A percentile compares a stretch with the other conserved stretches of the same genome.
Evolutionary conservation across 2,113 vertebrate genomes (phyloP).

Genomic region (Zosterops borbonicus): DNA sequence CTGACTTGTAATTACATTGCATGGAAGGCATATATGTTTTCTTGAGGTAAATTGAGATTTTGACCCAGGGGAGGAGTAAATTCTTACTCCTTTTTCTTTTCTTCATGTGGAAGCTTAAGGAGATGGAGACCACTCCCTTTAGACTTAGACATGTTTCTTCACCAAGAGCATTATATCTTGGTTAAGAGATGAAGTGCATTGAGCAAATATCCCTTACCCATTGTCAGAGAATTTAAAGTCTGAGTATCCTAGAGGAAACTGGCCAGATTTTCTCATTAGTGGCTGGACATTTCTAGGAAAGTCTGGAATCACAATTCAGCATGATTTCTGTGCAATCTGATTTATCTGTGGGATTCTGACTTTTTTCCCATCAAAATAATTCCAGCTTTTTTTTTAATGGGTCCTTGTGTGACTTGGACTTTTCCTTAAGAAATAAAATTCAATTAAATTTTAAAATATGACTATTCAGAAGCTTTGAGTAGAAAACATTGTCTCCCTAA

Average conservation of each 20-base stretch:
- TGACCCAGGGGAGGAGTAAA: constrained; percentile 10
- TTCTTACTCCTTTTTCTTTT: not conserved
- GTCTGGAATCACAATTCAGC: not conserved
- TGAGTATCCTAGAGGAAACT: not conserved
- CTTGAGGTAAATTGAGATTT: constrained; percentile 14
- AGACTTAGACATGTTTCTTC: not conserved
- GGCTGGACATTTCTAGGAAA: not conserved
- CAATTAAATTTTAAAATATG: constrained; percentile 22
- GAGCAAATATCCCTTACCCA: not conserved
- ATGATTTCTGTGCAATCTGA: not conserved
- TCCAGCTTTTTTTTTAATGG: not conserved
- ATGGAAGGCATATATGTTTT: constrained; percentile 25
- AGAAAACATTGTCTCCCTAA: constrained; percentile 7
- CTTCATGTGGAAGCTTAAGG: not conserved
- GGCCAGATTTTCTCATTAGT: not conserved
- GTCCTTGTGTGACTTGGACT: not conserved
- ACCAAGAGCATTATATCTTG: not conserved
- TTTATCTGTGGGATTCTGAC: not conserved
- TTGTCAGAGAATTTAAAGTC: not conserved
- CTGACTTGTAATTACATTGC: constrained; percentile 48
- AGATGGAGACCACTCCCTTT: not conserved
- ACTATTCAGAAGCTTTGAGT: constrained; percentile 22
- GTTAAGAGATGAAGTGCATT: not conserved
- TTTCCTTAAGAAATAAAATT: not conserved
- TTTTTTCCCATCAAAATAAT: not conserved